These are phyloP conservation scores for Parasteatoda lunata DNA, from an alignment of 2,888 invertebrate genomes.

Conservation along the genomic window DNA sequence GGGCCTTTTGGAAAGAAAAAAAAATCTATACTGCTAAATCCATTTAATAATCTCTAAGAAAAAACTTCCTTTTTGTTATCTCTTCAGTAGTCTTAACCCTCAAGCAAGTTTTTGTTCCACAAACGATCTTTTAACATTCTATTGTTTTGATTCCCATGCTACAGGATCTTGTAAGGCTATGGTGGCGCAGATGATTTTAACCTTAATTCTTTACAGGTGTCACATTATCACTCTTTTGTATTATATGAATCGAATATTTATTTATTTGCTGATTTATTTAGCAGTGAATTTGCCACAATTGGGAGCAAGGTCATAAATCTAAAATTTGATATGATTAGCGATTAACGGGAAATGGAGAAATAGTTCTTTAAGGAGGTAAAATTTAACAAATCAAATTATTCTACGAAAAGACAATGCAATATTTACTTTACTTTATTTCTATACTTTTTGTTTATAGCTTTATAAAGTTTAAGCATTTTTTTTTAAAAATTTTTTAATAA, in stretches of 20 bases:
- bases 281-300: too few species aligned
- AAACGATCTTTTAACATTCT: constrained; percentile 16
- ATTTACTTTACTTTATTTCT: too few species aligned
- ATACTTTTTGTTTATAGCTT: too few species aligned
- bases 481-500: too few species aligned
- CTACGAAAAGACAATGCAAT: too few species aligned
- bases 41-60: not conserved
- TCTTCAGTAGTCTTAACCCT: not conserved
- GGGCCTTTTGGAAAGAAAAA: not conserved
- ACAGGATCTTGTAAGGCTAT: constrained; percentile 23
- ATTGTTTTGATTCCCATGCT: constrained; percentile 25
- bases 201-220: constrained; percentile 38
- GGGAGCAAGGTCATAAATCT: too few species aligned
- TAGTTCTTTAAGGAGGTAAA: too few species aligned
- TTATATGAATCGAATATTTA: not conserved
- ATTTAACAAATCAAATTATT: too few species aligned
- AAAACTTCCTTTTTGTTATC: not conserved
- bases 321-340: too few species aligned
- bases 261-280: too few species aligned
- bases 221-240: not conserved
- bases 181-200: constrained; percentile 32
- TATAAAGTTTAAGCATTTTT: too few species aligned
- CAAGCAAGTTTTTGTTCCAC: constrained; percentile 46
- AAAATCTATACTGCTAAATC: not conserved
- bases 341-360: too few species aligned